A percentile compares a stretch with the other conserved stretches of the same genome.
phyloP scores from a whole-genome alignment of 2,113 vertebrate species.

The Vicugna pacos region DNA sequence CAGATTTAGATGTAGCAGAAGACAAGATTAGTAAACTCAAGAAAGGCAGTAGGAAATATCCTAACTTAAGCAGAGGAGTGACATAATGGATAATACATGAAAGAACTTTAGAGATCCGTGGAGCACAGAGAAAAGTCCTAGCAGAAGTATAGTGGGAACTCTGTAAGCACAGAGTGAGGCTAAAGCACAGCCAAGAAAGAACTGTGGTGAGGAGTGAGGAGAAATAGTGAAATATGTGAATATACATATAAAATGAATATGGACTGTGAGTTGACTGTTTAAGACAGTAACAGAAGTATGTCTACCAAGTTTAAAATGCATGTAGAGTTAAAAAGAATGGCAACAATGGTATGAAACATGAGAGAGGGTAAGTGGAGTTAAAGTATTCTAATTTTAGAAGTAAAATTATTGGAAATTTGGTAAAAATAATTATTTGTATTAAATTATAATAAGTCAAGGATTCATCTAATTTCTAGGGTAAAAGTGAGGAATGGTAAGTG shows the following conservation, averaged over 20 bases:
- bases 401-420: not conserved
- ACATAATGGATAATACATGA: not conserved
- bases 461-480: not conserved
- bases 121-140: not conserved
- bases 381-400: not conserved
- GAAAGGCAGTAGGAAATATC: not conserved
- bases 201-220: not conserved
- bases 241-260: not conserved
- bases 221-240: not conserved
- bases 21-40: not conserved
- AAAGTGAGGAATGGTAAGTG: not conserved
- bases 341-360: not conserved
- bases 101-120: not conserved
- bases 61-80: constrained; percentile 14
- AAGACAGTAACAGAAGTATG: not conserved
- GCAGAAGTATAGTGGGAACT: not conserved
- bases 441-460: not conserved
- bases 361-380: not conserved
- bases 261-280: not conserved
- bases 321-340: not conserved
- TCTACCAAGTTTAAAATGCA: not conserved
- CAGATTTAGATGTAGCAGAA: not conserved
- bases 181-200: not conserved
- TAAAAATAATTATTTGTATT: not conserved
- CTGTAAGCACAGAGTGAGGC: not conserved